phyloP scores from a whole-genome alignment of 1,140 invertebrate genomes.

The Trinorchestia longiramus region DNA sequence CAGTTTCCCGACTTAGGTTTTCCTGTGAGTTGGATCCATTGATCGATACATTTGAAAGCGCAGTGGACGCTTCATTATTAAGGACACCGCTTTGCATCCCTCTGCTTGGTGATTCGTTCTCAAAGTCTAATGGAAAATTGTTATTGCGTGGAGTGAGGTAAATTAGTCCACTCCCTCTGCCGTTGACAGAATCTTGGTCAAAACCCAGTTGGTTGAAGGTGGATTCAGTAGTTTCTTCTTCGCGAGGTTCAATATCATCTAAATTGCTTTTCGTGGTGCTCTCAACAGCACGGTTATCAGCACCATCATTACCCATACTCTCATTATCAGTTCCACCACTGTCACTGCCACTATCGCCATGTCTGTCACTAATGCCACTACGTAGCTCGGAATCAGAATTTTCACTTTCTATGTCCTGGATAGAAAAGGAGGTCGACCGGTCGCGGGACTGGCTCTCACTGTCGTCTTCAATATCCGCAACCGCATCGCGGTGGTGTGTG shows the following conservation, averaged over 20 bases:
- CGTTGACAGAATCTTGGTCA: constrained; percentile 6
- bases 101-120: background rate
- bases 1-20: background rate
- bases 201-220: constrained; percentile 32
- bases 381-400: background rate
- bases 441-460: background rate
- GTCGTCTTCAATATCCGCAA: background rate
- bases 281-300: background rate
- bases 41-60: background rate
- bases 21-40: background rate
- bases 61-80: background rate
- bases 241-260: background rate
- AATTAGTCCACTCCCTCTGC: background rate
- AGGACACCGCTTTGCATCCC: background rate
- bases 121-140: background rate
- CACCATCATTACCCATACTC: background rate
- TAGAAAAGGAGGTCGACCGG: background rate
- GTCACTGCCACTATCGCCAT: background rate
- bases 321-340: background rate
- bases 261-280: background rate
- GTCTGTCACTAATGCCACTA: background rate
- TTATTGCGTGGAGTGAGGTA: background rate
- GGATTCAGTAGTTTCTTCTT: constrained; percentile 14
- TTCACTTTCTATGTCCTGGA: background rate
- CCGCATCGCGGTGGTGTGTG: background rate